Base-by-base conservation (phyloP, 2,888 invertebrate genomes). In the Melanargia galathea region DNA sequence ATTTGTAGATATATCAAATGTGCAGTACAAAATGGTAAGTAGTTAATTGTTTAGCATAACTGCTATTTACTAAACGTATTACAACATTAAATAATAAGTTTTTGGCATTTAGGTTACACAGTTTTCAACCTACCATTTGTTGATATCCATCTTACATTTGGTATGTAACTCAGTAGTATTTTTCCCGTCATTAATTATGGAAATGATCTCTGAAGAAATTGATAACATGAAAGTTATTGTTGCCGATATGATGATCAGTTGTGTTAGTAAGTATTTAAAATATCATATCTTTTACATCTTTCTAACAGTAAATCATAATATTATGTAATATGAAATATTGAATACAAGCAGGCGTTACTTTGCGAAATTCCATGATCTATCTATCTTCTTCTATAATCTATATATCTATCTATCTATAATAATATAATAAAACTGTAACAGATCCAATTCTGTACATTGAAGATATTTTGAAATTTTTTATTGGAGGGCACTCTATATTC, bases 231-330 rank as follows among this genome's bases (percentile, higher is more conserved):
- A 16, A 43, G n/a, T 56, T 43, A 3, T 43, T 43, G 43, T 56
- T 11, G 55, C 43, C 26, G 40, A 56, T 16, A 26, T 11, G n/a
- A 56, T 56, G 55, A 56, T 56, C 10, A 43, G 43, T 18, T 26
- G 43, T 43, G 11, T 10, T 11, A 43, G 43, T 56, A 43, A 56
- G 55, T 56, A 16, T 1, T n/a, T 35, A 5, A 30, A 30, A 30
- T 30, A n/a, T n/a, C n/a, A n/a, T n/a, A n/a, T n/a, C n/a, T n/a
- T n/a, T n/a, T n/a, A n/a, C n/a, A n/a, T n/a, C n/a, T n/a, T n/a
- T n/a, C n/a, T n/a, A n/a, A n/a, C n/a, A n/a, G n/a, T n/a, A n/a
- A n/a, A n/a, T n/a, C n/a, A n/a, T n/a, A n/a, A n/a, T n/a, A n/a
- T n/a, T n/a, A n/a, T n/a, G n/a, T n/a, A n/a, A n/a, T n/a, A n/a